These are phyloP conservation scores for Anisognathus igniventris DNA, from an alignment of 2,797 vertebrate genomes.

Conservation along the genomic window DNA sequence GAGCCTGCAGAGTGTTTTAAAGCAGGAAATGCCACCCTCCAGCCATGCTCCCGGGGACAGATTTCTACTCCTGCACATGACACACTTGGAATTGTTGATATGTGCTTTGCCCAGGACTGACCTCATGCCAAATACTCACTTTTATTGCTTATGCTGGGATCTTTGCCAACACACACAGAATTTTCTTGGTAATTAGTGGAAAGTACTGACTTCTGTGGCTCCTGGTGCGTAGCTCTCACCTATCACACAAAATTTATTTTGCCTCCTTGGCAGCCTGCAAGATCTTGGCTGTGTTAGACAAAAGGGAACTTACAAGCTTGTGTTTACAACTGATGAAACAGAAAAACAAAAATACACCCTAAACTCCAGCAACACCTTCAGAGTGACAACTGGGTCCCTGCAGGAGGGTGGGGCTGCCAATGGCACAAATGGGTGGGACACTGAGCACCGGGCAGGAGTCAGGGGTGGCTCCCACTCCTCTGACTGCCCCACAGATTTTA, in stretches of 20 bases:
- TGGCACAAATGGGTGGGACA: not conserved
- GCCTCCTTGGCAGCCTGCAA: not conserved
- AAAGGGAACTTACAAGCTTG: not conserved
- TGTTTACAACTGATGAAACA: not conserved
- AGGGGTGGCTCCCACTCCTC: not conserved
- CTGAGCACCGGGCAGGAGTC: fast-evolving
- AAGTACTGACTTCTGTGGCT: constrained; percentile 8
- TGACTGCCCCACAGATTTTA: not conserved
- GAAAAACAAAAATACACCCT: not conserved
- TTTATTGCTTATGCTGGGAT: not conserved
- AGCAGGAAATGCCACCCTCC: not conserved
- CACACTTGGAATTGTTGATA: not conserved
- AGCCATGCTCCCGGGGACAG: not conserved
- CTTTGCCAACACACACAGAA: not conserved
- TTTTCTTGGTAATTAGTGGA: constrained; percentile 35
- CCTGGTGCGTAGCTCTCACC: not conserved
- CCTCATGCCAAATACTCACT: not conserved
- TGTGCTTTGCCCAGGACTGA: not conserved
- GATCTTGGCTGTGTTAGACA: not conserved
- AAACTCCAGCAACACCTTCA: not conserved
- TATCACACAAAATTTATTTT: not conserved
- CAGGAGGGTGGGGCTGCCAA: not conserved
- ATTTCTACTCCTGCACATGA: not conserved
- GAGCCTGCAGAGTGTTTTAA: not conserved
- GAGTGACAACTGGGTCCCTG: not conserved